Percentiles rank a stretch among this genome's conserved stretches.
These are phyloP conservation scores for Heterochromis multidens DNA, from an alignment of 2,113 vertebrate species.

Conservation along the genomic window DNA sequence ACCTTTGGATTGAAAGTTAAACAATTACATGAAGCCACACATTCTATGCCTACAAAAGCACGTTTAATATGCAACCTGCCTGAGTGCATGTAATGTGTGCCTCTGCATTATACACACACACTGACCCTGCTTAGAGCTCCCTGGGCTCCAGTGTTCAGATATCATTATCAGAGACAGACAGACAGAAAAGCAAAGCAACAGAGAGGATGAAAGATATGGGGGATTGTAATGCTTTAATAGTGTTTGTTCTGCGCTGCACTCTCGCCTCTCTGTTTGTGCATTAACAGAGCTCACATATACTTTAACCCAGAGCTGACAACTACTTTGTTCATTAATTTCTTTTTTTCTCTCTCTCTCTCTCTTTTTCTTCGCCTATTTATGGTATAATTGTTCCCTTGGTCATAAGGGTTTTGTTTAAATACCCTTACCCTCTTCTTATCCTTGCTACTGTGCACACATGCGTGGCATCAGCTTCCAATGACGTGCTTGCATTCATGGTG, in stretches of 20 bases:
- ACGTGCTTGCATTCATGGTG: constrained; percentile 4
- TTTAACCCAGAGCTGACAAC: neutral
- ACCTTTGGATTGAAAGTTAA: neutral
- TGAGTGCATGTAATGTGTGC: neutral
- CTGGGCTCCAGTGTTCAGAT: constrained; percentile 5
- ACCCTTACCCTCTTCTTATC: neutral
- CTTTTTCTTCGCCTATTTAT: neutral
- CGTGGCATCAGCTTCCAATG: neutral
- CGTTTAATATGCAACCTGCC: neutral
- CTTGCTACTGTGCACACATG: neutral
- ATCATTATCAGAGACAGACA: constrained; percentile 45
- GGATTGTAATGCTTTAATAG: constrained; percentile 36
- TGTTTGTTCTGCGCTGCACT: constrained; percentile 20
- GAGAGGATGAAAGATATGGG: constrained; percentile 32
- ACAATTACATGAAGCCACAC: neutral
- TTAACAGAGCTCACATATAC: neutral
- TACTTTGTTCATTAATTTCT: neutral
- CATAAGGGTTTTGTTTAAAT: neutral
- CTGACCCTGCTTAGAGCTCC: constrained; percentile 27
- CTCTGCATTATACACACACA: constrained; percentile 25
- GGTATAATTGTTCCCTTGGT: neutral
- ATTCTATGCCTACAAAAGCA: neutral
- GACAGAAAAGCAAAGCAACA: constrained; percentile 20
- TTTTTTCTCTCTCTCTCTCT: neutral
- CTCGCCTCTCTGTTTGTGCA: neutral